Evolutionary conservation across 2,888 invertebrate genomes (phyloP), one percentile per base, ranked within the genome.

Genomic region (Diadegma fenestrale): DNA sequence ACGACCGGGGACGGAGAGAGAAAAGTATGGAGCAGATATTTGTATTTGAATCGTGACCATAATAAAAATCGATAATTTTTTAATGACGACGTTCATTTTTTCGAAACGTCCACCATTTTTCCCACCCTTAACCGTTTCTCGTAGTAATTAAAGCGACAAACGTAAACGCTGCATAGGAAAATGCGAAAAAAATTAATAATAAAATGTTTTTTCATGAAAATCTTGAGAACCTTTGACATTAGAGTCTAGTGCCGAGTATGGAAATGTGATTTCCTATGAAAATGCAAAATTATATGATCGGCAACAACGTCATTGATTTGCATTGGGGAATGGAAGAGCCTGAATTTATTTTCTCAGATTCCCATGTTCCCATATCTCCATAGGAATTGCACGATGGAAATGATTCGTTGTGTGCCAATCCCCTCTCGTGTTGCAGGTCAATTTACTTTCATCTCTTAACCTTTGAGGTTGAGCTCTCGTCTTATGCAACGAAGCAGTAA

Each of bases 391-490:
- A 19, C 63, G 5, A n/a, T 51, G 48, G 71, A 72, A 80, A 79
- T 22, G 7, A 12, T 30, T 48, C 72, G 64, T n/a, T 66, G 71
- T 73, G 33, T 66, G 75, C 79, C 82, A 68, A 82, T 82, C 80
- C 76, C 82, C 17, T 73, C 58, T 82, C 76, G 54, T 71, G 71
- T 41, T 48, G 7, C 82, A 72, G 88, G 86, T 90, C 91, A 86
- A 84, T 88, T 89, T 85, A 92, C 92, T 92, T 92, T 92, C 92
- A 91, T 91, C 90, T 86, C 80, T 85, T 90, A 90, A 92, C 91
- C 91, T 92, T 92, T 91, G 88, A 86, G 85, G 83, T 88, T 87
- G 85, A 78, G 86, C 76, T 76, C 61, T 41, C 41, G 41, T 89
- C 43, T 80, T 86, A 88, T 88, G 89, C 89, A 90, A 90, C 80